A percentile compares a stretch with the other conserved stretches of the same genome.
phyloP scores from a whole-genome alignment of 1,140 invertebrate genomes.

The Drosophila yakuba region DNA sequence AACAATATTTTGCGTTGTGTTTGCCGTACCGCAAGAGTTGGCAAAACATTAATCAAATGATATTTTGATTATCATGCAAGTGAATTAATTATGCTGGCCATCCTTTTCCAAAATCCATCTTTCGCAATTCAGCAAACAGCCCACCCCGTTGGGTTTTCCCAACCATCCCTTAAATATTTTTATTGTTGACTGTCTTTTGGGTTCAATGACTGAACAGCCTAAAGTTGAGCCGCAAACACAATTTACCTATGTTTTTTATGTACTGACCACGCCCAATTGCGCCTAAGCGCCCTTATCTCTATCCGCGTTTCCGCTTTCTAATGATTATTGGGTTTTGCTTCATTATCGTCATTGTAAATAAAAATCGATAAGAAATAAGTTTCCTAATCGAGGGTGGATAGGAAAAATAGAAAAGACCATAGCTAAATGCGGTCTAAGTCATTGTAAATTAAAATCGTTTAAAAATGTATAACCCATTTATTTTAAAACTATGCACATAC shows the following conservation, averaged over 20 bases:
- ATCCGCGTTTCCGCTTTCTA: conserved; percentile 13
- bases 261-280: conserved; percentile 19
- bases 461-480: too few species aligned
- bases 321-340: conserved; percentile 21
- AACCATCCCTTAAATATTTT: conserved; percentile 34
- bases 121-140: background rate
- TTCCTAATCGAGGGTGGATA: background rate
- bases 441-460: too few species aligned
- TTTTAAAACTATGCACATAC: too few species aligned
- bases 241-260: conserved; percentile 6
- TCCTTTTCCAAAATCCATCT: background rate
- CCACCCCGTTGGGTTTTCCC: conserved; percentile 2
- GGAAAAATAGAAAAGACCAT: background rate
- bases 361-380: background rate
- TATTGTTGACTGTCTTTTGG: conserved; percentile 64
- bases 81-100: conserved; percentile 72
- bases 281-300: conserved; percentile 26
- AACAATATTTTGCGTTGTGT: conserved; percentile 38
- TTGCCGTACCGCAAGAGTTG: conserved; percentile 43
- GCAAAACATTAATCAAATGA: conserved; percentile 71
- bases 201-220: conserved; percentile 33
- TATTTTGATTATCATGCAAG: conserved; percentile 80
- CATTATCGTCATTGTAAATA: background rate
- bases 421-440: too few species aligned
- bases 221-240: conserved; percentile 27